Conservation (phyloP, 2,113 vertebrate genomes). For the Paedocypris sp. region DNA sequence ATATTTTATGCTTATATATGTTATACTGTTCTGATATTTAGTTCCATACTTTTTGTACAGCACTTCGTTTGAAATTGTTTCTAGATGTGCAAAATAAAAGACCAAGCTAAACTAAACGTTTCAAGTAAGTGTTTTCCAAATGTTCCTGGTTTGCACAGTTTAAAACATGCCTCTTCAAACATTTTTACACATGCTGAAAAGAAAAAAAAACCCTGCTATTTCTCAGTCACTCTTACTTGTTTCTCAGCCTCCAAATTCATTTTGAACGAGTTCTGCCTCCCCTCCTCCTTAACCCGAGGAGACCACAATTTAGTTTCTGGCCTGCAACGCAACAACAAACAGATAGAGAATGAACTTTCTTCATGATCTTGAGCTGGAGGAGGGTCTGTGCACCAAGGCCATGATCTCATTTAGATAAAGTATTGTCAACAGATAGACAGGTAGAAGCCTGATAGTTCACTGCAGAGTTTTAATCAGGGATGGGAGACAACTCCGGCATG, state of each 20-base stretch:
- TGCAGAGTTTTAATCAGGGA: neutral
- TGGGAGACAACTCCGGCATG: neutral
- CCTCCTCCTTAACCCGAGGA: conserved; percentile 72
- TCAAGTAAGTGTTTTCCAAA: no score
- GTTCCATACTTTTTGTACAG: no score
- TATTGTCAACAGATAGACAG: conserved; percentile 12
- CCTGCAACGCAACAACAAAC: conserved; percentile 46
- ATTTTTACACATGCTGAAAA: no score
- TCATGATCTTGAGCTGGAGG: no score
- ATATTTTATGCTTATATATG: no score
- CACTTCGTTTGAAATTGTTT: no score
- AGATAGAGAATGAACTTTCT: neutral
- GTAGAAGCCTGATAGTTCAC: neutral
- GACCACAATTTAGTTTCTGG: conserved; percentile 74
- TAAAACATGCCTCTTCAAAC: no score
- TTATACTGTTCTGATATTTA: no score
- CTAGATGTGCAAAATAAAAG: no score
- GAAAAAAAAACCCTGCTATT: neutral
- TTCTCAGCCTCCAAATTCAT: conserved; percentile 78
- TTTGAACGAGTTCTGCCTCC: conserved; percentile 73
- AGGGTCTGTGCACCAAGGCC: neutral
- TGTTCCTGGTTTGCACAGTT: no score
- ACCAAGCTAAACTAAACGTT: no score
- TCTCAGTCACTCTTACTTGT: conserved; percentile 59
- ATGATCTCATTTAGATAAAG: neutral